Evolutionary conservation across 2,113 vertebrate species (phyloP).

Genomic region (Tragulus kanchil): DNA sequence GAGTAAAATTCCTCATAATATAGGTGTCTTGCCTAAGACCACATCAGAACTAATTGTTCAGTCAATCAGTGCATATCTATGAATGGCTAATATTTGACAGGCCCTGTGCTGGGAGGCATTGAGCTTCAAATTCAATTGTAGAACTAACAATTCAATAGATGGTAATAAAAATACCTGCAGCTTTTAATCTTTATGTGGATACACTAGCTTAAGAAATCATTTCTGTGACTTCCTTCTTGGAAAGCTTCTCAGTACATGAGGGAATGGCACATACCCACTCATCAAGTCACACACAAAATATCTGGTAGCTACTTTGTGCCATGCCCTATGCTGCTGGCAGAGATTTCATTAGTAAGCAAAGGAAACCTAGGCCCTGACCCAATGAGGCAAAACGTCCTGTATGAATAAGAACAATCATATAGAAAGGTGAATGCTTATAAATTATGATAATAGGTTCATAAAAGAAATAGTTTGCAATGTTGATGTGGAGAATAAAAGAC

Average conservation of each 20-base stretch:
- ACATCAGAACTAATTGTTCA: slow-evolving; percentile 13
- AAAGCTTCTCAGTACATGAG: not conserved
- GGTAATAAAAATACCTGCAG: not conserved
- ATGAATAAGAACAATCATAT: not conserved
- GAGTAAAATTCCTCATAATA: not conserved
- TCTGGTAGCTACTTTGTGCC: not conserved
- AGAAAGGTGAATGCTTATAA: not conserved
- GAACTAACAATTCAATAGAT: not conserved
- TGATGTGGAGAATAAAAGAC: not conserved
- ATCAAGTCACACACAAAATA: not conserved
- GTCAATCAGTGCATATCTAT: not conserved
- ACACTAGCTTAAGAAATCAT: slow-evolving; percentile 1
- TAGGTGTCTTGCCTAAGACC: not conserved
- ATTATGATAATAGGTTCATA: not conserved
- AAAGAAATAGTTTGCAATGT: not conserved
- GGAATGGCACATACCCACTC: not conserved
- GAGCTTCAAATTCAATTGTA: not conserved
- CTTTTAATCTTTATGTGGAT: not conserved
- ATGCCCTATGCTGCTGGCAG: not conserved
- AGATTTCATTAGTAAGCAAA: not conserved
- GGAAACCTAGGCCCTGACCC: not conserved
- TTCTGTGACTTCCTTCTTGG: slow-evolving; percentile 1
- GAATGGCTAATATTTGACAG: not conserved
- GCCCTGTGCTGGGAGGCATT: not conserved
- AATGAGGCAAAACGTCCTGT: not conserved